Evolutionary conservation across 2,888 invertebrate species (phyloP).

Genomic region (Atethmia centrago): DNA sequence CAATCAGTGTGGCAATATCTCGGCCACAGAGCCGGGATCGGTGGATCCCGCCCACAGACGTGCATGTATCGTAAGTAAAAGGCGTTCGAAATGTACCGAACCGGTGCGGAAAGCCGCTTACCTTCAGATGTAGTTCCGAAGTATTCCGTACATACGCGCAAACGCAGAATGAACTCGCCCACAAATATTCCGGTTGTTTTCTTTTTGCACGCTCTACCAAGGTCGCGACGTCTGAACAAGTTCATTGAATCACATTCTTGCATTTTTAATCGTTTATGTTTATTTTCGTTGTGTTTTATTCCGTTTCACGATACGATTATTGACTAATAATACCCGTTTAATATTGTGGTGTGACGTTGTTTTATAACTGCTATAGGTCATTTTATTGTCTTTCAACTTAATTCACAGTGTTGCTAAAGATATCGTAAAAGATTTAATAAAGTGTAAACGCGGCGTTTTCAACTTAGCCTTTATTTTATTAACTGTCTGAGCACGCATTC

Average conservation of each 20-base stretch:
- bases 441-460: conserved; percentile 30
- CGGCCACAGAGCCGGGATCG: conserved; percentile 65
- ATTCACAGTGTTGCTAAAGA: conserved; percentile 42
- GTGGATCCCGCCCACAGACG: conserved; percentile 75
- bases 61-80: conserved; percentile 69
- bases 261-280: conserved; percentile 67
- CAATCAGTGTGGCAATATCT: conserved; percentile 60
- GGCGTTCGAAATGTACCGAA: conserved; percentile 68
- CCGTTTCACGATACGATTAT: conserved; percentile 33
- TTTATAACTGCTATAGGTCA: conserved; percentile 47
- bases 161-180: conserved; percentile 59
- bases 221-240: conserved; percentile 78
- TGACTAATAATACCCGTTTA: conserved; percentile 32
- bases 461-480: conserved; percentile 38
- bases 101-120: conserved; percentile 83
- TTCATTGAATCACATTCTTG: conserved; percentile 77
- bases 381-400: conserved; percentile 42
- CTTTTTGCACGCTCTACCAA: conserved; percentile 76
- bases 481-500: conserved; percentile 27
- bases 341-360: conserved; percentile 31
- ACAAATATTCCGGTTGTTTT: conserved; percentile 74
- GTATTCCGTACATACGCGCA: conserved; percentile 66
- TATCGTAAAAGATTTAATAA: conserved; percentile 50
- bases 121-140: conserved; percentile 80
- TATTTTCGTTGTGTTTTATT: conserved; percentile 53